phyloP scores from a whole-genome alignment of 2,888 invertebrate species.

The Alloplasta piceator region DNA sequence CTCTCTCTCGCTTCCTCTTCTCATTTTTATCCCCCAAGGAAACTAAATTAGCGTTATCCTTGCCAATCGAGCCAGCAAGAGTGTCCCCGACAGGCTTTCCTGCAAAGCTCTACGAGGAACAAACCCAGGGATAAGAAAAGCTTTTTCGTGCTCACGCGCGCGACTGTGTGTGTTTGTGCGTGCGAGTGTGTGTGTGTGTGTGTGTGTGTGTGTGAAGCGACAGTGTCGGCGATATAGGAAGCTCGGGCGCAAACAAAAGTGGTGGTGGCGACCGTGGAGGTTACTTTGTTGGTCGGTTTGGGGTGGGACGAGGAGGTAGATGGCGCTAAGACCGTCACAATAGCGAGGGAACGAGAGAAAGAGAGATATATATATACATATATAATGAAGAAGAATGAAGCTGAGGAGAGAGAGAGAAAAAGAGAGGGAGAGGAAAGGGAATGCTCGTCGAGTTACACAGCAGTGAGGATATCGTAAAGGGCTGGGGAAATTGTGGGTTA shows the following conservation, averaged over 20 bases:
- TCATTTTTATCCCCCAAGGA: neutral
- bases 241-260: slow-evolving; percentile 36
- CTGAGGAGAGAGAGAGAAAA: slow-evolving; percentile 8
- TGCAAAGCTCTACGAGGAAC: neutral
- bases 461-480: slow-evolving; percentile 47
- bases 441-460: slow-evolving; percentile 35
- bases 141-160: neutral
- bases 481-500: slow-evolving; percentile 69
- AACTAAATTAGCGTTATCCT: neutral
- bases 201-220: slow-evolving; percentile 28
- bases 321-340: slow-evolving; percentile 56
- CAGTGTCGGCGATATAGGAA: slow-evolving; percentile 45
- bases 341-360: slow-evolving; percentile 48
- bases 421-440: neutral
- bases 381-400: slow-evolving; percentile 59
- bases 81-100: neutral
- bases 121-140: too few relatives aligned
- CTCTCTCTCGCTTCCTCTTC: neutral
- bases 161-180: neutral
- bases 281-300: slow-evolving; percentile 74
- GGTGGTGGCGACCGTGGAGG: slow-evolving; percentile 65
- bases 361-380: slow-evolving; percentile 22
- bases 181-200: neutral
- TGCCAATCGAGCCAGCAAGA: neutral
- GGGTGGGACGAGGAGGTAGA: slow-evolving; percentile 67